These are phyloP conservation scores for Heterodera schachtii DNA, from an alignment of 1,140 invertebrate species.

Conservation along the genomic window DNA sequence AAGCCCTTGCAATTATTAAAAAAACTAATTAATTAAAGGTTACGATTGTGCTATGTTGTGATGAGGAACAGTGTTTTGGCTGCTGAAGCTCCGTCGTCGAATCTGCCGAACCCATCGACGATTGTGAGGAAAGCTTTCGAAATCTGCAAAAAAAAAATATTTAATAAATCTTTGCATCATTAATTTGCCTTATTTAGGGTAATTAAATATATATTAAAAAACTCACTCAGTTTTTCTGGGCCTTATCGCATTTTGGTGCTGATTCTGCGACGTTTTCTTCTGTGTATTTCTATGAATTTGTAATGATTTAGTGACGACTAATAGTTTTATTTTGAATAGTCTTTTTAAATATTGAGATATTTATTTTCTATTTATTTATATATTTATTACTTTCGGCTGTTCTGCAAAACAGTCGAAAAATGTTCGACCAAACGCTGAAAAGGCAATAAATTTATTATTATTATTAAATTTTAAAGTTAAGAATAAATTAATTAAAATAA, in stretches of 20 bases:
- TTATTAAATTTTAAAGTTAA: not conserved
- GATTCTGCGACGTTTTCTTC: not conserved
- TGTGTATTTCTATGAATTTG: not conserved
- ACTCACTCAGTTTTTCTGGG: conserved; percentile 11
- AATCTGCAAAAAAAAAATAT: conserved; percentile 1
- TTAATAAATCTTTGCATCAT: not conserved
- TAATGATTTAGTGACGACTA: no score
- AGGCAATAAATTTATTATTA: not conserved
- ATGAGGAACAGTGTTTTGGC: not conserved
- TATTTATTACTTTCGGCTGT: not conserved
- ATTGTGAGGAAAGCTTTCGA: conserved; percentile 22
- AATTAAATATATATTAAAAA: not conserved
- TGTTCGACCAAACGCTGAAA: conserved; percentile 29
- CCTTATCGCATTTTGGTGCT: conserved; percentile 7
- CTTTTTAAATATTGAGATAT: not conserved
- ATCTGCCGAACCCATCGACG: conserved; percentile 25
- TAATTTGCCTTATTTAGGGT: no score
- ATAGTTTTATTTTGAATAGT: no score
- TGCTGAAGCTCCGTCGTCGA: not conserved
- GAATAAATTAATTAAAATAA: not conserved
- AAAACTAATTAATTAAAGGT: no score
- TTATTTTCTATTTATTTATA: not conserved
- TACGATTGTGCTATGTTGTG: conserved; percentile 1
- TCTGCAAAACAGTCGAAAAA: conserved; percentile 34
- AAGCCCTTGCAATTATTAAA: no score